Conservation (phyloP, 2,888 invertebrate species). For the Aphodius granarius region DNA sequence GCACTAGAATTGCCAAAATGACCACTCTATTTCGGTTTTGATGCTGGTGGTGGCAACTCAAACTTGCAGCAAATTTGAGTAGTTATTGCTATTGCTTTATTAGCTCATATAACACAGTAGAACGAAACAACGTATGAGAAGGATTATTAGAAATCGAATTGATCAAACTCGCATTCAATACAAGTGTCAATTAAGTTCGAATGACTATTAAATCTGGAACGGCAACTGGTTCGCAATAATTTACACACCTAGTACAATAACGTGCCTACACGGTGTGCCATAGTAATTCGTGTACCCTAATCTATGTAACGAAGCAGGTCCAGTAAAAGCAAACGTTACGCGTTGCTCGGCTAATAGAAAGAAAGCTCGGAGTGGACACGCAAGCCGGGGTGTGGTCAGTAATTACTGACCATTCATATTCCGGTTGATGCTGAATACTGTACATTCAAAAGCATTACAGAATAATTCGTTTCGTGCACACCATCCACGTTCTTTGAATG, state of each 20-base stretch:
- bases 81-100: no score
- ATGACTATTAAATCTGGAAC: neutral
- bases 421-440: neutral
- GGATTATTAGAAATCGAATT: no score
- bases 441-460: neutral
- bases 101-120: no score
- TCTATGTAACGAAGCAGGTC: neutral
- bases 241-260: neutral
- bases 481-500: neutral
- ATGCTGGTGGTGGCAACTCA: no score
- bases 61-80: no score
- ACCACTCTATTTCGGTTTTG: no score
- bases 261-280: neutral
- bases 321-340: neutral
- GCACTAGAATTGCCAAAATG: no score
- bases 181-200: neutral
- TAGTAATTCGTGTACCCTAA: neutral
- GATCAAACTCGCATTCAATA: neutral
- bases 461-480: neutral
- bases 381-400: neutral
- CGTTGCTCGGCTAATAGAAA: neutral
- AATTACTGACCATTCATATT: neutral
- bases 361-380: neutral
- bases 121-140: no score
- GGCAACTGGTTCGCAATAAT: neutral